Percentiles rank a stretch among this genome's conserved stretches.
These are phyloP conservation scores for Phasianus colchicus DNA, from an alignment of 2,113 vertebrate genomes.

Conservation along the genomic window DNA sequence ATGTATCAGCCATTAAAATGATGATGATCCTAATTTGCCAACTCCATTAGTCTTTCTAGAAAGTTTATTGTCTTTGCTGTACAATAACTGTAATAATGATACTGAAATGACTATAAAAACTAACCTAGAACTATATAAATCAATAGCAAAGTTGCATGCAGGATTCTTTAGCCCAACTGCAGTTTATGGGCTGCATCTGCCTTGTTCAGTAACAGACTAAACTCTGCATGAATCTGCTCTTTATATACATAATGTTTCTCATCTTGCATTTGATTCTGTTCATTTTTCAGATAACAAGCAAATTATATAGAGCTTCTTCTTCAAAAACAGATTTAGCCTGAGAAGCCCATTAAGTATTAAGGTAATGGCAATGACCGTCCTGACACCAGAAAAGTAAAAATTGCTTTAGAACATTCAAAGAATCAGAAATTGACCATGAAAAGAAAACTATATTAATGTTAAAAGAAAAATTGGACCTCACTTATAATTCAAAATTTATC, in stretches of 20 bases:
- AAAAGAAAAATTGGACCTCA: background rate
- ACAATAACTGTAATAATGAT: background rate
- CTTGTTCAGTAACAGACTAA: background rate
- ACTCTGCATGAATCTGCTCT: background rate
- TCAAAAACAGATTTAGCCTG: background rate
- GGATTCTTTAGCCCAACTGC: background rate
- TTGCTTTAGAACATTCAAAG: background rate
- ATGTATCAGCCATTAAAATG: slow-evolving; percentile 4
- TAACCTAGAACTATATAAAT: slow-evolving; percentile 13
- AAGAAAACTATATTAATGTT: background rate
- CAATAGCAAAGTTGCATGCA: background rate
- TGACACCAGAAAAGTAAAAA: background rate
- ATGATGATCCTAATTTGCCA: slow-evolving; percentile 27
- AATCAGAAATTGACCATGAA: background rate
- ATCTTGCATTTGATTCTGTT: background rate
- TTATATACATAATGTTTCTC: background rate
- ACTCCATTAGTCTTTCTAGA: slow-evolving; percentile 23
- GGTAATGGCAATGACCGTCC: background rate
- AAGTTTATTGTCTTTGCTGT: slow-evolving; percentile 31
- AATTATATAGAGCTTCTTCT: background rate
- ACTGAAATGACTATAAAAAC: background rate
- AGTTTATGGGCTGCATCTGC: background rate
- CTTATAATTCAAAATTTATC: background rate
- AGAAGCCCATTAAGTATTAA: background rate
- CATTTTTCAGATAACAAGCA: background rate